Conservation (phyloP, 2,113 vertebrate genomes). For the Thunnus thynnus region DNA sequence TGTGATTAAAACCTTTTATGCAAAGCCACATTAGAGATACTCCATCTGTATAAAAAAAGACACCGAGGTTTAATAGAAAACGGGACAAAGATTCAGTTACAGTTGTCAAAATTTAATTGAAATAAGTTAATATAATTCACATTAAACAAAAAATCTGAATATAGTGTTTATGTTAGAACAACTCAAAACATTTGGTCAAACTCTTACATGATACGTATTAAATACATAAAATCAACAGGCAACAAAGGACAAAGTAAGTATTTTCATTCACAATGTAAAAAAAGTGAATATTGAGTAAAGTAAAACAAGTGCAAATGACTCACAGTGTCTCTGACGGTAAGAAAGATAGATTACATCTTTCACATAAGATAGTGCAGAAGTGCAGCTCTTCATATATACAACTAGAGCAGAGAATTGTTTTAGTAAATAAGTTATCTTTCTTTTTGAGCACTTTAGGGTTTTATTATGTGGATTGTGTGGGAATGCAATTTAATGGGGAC, state of each 20-base stretch:
- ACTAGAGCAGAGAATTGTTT: slow-evolving; percentile 50
- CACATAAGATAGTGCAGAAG: slow-evolving; percentile 74
- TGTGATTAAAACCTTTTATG: slow-evolving; percentile 5
- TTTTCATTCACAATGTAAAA: slow-evolving; percentile 61
- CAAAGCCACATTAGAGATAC: slow-evolving; percentile 14
- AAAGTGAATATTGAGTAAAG: slow-evolving; percentile 46
- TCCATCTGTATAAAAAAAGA: neutral
- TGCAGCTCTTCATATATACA: slow-evolving; percentile 70
- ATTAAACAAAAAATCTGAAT: slow-evolving; percentile 50
- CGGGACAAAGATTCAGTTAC: neutral
- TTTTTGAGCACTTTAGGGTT: slow-evolving; percentile 74
- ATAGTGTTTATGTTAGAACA: slow-evolving; percentile 58
- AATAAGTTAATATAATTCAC: slow-evolving; percentile 76
- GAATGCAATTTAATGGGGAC: slow-evolving; percentile 51
- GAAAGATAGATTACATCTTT: slow-evolving; percentile 76
- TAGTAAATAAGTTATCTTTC: slow-evolving; percentile 55
- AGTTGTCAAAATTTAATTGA: slow-evolving; percentile 66
- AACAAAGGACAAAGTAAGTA: slow-evolving; percentile 35
- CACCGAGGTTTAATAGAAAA: neutral
- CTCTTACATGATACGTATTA: slow-evolving; percentile 55
- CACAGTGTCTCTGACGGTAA: slow-evolving; percentile 82
- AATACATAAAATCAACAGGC: slow-evolving; percentile 56
- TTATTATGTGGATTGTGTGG: slow-evolving; percentile 48
- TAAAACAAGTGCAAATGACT: slow-evolving; percentile 79
- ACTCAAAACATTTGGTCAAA: slow-evolving; percentile 72